phyloP scores from a whole-genome alignment of 2,888 invertebrate genomes.

The Lasius platythorax region DNA sequence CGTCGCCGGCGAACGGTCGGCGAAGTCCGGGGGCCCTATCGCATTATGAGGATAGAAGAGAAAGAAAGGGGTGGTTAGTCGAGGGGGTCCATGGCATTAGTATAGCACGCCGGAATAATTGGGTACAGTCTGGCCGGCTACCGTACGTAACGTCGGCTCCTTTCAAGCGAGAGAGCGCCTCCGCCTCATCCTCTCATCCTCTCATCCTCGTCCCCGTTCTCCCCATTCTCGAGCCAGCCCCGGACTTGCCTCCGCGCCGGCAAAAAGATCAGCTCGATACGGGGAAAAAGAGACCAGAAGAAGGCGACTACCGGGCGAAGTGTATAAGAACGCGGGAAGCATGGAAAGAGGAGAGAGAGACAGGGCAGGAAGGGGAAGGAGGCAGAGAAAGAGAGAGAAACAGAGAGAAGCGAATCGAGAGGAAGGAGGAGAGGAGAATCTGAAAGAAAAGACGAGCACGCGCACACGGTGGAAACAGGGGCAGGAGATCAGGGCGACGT shows the following conservation, averaged over 20 bases:
- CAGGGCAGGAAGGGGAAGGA: slow-evolving; percentile 33
- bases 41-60: slow-evolving; percentile 73
- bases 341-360: slow-evolving; percentile 53
- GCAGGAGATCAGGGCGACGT: slow-evolving; percentile 75
- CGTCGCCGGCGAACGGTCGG: slow-evolving; percentile 40
- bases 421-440: slow-evolving; percentile 49
- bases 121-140: slow-evolving; percentile 84
- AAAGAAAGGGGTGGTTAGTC: slow-evolving; percentile 66
- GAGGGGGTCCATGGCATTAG: slow-evolving; percentile 81
- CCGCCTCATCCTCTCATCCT: slow-evolving; percentile 56
- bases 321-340: slow-evolving; percentile 50
- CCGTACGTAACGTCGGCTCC: slow-evolving; percentile 84
- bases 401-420: slow-evolving; percentile 34
- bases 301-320: slow-evolving; percentile 74
- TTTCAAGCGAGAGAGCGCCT: slow-evolving; percentile 78
- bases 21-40: slow-evolving; percentile 58
- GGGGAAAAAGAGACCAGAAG: slow-evolving; percentile 74
- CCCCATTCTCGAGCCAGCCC: slow-evolving; percentile 63
- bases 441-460: slow-evolving; percentile 58
- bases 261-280: slow-evolving; percentile 69
- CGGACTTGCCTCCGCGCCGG: slow-evolving; percentile 68
- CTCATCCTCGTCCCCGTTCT: slow-evolving; percentile 65
- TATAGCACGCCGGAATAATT: slow-evolving; percentile 85
- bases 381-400: slow-evolving; percentile 35
- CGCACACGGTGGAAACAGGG: slow-evolving; percentile 77